A percentile compares a stretch with the other conserved stretches of the same genome.
phyloP scores from a whole-genome alignment of 2,113 vertebrate species.

The Lonchura striata region DNA sequence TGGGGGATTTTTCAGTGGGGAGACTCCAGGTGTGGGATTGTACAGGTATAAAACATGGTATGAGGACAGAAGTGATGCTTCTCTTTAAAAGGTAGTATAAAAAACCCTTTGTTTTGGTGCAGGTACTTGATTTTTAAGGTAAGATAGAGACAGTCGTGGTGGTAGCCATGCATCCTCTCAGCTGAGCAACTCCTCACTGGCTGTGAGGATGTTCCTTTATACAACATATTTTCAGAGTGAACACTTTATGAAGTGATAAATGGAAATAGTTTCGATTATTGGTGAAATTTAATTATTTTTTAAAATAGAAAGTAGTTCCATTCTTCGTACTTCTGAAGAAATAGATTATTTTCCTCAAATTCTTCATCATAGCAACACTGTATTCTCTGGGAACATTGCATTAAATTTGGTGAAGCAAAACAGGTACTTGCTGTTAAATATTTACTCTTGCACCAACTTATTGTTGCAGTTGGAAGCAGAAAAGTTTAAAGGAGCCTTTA shows the following conservation, averaged over 20 bases:
- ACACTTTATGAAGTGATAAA: not conserved
- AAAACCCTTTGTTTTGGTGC: not conserved
- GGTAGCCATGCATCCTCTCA: not conserved
- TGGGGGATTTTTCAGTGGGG: not conserved
- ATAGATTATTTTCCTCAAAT: not conserved
- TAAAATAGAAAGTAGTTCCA: not conserved
- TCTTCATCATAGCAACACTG: not conserved
- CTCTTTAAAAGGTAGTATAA: not conserved
- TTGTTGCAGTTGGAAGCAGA: not conserved
- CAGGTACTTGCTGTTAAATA: not conserved
- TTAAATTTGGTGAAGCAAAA: not conserved
- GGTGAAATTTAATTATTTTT: not conserved
- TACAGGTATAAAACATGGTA: not conserved
- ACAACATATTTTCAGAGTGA: not conserved
- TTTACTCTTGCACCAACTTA: not conserved
- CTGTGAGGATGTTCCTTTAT: not conserved
- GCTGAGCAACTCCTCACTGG: not conserved
- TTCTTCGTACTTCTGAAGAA: not conserved
- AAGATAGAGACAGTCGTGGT: not conserved
- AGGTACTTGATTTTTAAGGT: not conserved
- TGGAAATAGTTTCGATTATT: not conserved
- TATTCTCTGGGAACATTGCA: not conserved
- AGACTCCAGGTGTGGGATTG: not conserved
- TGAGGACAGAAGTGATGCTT: not conserved
- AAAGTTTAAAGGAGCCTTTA: not conserved